A percentile compares a stretch with the other conserved stretches of the same genome.
Conservation (phyloP, 2,888 invertebrate species). For the Stenurella melanura region DNA sequence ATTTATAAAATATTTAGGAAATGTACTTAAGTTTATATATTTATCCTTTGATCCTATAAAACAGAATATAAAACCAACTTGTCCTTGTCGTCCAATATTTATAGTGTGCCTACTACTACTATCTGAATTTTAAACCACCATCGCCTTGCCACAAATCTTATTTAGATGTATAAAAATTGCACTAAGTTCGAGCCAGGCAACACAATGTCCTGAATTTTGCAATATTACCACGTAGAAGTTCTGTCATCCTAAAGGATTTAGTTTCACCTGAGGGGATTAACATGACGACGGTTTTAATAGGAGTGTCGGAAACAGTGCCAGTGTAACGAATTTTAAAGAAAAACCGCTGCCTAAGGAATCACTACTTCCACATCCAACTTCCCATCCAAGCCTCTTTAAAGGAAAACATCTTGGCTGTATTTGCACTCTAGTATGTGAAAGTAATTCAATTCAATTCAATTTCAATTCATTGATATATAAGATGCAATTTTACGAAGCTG, state of each 20-base stretch:
- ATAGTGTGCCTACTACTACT: conserved; percentile 6
- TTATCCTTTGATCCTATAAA: neutral
- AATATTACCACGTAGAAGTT: conserved; percentile 46
- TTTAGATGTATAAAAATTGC: conserved; percentile 44
- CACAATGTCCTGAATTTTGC: conserved; percentile 49
- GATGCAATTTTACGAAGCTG: no score
- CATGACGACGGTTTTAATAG: conserved; percentile 22
- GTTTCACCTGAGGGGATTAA: conserved; percentile 41
- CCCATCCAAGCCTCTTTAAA: no score
- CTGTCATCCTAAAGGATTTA: conserved; percentile 51
- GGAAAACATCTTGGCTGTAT: no score
- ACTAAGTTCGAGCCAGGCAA: conserved; percentile 37
- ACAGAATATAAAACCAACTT: conserved; percentile 10
- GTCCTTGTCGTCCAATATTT: conserved; percentile 7
- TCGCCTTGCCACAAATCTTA: conserved; percentile 29
- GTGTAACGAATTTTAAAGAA: neutral
- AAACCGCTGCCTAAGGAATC: no score
- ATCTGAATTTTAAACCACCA: conserved; percentile 3
- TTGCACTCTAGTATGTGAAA: no score
- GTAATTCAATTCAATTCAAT: no score
- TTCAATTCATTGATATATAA: no score
- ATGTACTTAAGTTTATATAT: conserved; percentile 10
- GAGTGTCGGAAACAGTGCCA: conserved; percentile 7
- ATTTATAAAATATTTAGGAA: neutral
- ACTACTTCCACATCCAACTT: no score